A percentile compares a stretch with the other conserved stretches of the same genome.
These are phyloP conservation scores for Antheraea pernyi DNA, from an alignment of 1,140 invertebrate genomes.

Conservation along the genomic window DNA sequence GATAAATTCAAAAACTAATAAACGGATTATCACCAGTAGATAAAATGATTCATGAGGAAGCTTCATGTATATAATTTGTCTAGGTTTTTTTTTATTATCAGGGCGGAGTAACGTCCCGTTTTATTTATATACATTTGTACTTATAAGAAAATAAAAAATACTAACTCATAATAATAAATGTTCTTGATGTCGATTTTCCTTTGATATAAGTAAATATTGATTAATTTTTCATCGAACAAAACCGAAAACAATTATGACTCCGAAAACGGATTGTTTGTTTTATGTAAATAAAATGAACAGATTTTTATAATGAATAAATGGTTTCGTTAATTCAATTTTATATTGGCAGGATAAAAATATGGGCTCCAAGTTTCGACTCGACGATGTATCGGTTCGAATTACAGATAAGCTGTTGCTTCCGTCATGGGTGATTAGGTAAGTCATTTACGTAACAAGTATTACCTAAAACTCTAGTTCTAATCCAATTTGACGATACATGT, in stretches of 20 bases:
- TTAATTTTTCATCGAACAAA: background rate
- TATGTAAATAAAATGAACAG: background rate
- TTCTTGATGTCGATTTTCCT: background rate
- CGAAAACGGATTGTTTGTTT: background rate
- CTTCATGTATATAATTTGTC: no score
- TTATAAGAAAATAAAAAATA: no score
- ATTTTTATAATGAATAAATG: background rate
- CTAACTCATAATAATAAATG: background rate
- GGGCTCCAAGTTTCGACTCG: background rate
- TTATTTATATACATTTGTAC: no score
- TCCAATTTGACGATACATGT: background rate
- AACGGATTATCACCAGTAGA: no score
- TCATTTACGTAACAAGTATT: background rate
- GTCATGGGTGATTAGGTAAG: background rate
- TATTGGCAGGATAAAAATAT: background rate
- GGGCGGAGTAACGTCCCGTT: no score
- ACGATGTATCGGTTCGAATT: background rate
- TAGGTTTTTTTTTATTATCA: no score
- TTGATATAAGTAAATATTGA: background rate
- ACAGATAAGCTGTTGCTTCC: conserved; percentile 2
- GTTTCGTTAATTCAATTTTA: background rate
- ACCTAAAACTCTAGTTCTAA: background rate
- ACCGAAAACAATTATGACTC: background rate
- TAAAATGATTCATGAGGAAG: no score
- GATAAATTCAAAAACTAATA: no score